These are phyloP conservation scores for Hapalemur alaotrensis DNA, from an alignment of 2,797 vertebrate species.

Conservation along the genomic window DNA sequence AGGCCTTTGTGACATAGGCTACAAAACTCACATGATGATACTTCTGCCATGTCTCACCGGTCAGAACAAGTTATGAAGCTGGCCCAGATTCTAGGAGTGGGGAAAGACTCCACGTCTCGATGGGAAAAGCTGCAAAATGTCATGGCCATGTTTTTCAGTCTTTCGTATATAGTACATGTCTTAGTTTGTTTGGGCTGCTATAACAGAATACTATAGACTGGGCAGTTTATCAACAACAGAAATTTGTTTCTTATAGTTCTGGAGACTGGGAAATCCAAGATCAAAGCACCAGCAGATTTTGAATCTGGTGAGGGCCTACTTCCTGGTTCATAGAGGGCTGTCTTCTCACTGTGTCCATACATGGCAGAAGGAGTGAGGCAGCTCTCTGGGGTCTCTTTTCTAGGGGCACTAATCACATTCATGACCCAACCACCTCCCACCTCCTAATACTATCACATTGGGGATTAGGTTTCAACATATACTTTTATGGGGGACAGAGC, in stretches of 20 bases:
- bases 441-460: not conserved
- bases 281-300: not conserved
- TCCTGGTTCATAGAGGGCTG: not conserved
- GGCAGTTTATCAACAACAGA: not conserved
- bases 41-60: not conserved
- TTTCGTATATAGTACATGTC: not conserved
- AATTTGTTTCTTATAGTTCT: not conserved
- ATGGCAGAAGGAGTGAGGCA: not conserved
- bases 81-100: not conserved
- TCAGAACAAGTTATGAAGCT: not conserved
- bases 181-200: not conserved
- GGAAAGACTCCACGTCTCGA: not conserved
- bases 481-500: not conserved
- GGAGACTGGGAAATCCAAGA: not conserved
- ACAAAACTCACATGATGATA: not conserved
- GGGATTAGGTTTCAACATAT: not conserved
- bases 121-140: not conserved
- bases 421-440: not conserved
- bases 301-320: not conserved
- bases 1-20: not conserved
- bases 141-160: not conserved
- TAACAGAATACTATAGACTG: not conserved
- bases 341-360: not conserved
- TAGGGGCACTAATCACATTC: not conserved
- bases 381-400: not conserved